A percentile compares a stretch with the other conserved stretches of the same genome.
These are phyloP conservation scores for Zaprionus davidi DNA, from an alignment of 1,140 invertebrate species.

Conservation along the genomic window DNA sequence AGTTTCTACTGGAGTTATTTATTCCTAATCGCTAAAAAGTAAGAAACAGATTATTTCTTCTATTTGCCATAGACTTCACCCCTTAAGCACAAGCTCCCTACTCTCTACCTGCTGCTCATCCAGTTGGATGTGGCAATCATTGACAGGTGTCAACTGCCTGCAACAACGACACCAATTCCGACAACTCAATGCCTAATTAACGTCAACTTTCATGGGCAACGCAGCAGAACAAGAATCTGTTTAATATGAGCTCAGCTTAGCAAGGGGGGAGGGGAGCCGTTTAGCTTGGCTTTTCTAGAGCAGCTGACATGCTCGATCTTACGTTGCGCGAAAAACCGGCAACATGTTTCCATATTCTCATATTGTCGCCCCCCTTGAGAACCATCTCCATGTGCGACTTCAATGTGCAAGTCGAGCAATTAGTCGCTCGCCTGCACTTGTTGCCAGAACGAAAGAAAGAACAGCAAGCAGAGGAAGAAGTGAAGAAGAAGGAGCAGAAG, in stretches of 20 bases:
- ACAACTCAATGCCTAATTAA: conserved; percentile 32
- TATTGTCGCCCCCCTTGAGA: conserved; percentile 3
- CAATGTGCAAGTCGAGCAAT: conserved; percentile 60
- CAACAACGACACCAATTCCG: conserved; percentile 14
- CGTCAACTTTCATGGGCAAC: conserved; percentile 58
- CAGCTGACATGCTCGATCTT: conserved; percentile 47
- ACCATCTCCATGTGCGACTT: conserved; percentile 1
- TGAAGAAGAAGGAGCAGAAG: background rate
- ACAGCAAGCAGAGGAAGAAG: conserved; percentile 2
- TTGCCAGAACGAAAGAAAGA: conserved; percentile 22
- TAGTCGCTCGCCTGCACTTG: conserved; percentile 57
- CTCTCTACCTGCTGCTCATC: conserved; percentile 2
- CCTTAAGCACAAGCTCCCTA: background rate
- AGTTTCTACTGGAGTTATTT: too few species aligned
- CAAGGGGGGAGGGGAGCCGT: background rate
- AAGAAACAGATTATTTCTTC: too few species aligned
- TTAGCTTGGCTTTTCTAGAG: conserved; percentile 33
- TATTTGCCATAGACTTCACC: too few species aligned
- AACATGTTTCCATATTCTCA: conserved; percentile 27
- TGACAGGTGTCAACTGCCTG: conserved; percentile 25
- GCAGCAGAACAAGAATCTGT: conserved; percentile 60
- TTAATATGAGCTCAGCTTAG: conserved; percentile 7
- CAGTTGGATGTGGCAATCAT: conserved; percentile 18
- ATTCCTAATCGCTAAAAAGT: too few species aligned
- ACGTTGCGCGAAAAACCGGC: conserved; percentile 26